phyloP scores from a whole-genome alignment of 2,888 invertebrate genomes.

The Augochlorella aurata region DNA sequence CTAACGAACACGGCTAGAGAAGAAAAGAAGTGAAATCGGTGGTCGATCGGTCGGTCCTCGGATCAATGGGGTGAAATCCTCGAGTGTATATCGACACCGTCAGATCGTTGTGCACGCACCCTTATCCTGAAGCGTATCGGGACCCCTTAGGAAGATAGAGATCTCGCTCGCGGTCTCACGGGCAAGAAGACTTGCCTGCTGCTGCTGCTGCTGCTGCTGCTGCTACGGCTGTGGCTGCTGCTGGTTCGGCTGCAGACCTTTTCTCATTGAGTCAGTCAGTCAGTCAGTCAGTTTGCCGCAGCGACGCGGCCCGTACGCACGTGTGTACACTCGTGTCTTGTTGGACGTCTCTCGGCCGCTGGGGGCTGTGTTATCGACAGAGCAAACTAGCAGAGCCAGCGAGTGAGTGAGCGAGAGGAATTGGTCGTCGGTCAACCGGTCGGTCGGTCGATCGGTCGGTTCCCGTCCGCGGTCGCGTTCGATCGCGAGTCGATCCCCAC shows the following conservation, averaged over 20 bases:
- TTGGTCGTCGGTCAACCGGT: slow-evolving; percentile 56
- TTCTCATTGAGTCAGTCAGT: slow-evolving; percentile 80
- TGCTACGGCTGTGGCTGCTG: slow-evolving; percentile 38
- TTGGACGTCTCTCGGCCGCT: slow-evolving; percentile 7
- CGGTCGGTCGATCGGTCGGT: slow-evolving; percentile 40
- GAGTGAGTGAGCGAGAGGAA: slow-evolving; percentile 37
- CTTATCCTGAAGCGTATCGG: slow-evolving; percentile 71
- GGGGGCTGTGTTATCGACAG: slow-evolving; percentile 50
- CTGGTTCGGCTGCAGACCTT: slow-evolving; percentile 60
- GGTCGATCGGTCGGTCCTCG: no score
- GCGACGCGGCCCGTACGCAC: slow-evolving; percentile 72
- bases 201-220: slow-evolving; percentile 28
- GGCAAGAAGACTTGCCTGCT: slow-evolving; percentile 59
- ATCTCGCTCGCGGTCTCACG: slow-evolving; percentile 70
- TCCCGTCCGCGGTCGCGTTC: slow-evolving; percentile 11
- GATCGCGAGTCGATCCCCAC: slow-evolving; percentile 47
- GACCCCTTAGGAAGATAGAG: slow-evolving; percentile 71
- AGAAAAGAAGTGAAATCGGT: no score
- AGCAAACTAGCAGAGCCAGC: slow-evolving; percentile 3
- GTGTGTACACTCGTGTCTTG: slow-evolving; percentile 33
- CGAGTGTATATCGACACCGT: slow-evolving; percentile 15
- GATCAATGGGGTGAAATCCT: no score
- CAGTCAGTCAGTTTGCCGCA: slow-evolving; percentile 78
- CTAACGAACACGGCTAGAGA: no score
- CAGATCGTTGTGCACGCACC: slow-evolving; percentile 73